phyloP scores from a whole-genome alignment of 2,797 vertebrate species.

The Pantherophis vulpinus region DNA sequence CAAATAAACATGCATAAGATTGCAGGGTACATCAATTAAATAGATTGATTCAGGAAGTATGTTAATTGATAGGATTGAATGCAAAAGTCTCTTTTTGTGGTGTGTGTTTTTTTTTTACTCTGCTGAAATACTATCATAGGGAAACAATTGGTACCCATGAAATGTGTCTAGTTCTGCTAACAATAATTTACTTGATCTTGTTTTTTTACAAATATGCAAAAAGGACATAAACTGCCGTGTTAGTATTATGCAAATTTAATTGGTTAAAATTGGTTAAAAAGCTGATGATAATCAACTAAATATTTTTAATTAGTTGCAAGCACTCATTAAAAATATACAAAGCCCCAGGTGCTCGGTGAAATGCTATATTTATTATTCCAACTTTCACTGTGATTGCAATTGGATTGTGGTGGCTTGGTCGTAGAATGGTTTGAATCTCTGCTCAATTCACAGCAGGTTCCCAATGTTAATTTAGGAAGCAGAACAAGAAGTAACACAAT shows the following conservation, averaged over 20 bases:
- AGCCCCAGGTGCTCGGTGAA: not conserved
- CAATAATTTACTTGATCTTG: not conserved
- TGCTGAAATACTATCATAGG: not conserved
- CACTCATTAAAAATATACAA: slow-evolving; percentile 8
- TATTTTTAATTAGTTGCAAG: slow-evolving; percentile 18
- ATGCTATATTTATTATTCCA: not conserved
- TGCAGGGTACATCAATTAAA: not conserved
- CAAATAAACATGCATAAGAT: not conserved
- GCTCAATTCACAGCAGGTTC: not conserved
- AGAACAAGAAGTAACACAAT: not conserved
- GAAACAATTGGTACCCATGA: not conserved
- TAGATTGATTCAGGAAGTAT: not conserved
- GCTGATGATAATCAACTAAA: slow-evolving; percentile 7
- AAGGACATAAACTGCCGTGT: not conserved
- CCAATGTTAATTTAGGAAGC: not conserved
- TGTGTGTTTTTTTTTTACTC: not conserved
- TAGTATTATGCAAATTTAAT: slow-evolving; percentile 11
- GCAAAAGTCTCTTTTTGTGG: not conserved
- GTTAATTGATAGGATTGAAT: not conserved
- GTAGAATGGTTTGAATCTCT: not conserved
- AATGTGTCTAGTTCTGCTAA: not conserved
- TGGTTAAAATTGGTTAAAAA: not conserved
- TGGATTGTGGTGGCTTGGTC: not conserved
- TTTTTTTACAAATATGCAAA: not conserved
- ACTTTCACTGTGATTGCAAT: not conserved